Evolutionary conservation across 2,888 invertebrate species (phyloP).

Genomic region (Selenia dentaria): DNA sequence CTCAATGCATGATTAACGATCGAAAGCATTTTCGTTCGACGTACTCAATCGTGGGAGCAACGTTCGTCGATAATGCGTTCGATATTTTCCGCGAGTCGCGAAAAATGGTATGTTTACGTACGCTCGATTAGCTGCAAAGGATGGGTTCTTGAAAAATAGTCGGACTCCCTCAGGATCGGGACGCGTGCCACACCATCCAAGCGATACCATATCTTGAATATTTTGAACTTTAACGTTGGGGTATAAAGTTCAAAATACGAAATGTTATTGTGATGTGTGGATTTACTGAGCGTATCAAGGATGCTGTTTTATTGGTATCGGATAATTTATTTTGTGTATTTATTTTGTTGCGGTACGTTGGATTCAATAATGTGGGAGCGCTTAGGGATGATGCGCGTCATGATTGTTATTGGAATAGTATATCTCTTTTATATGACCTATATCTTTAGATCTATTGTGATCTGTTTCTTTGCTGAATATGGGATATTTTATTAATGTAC

Average conservation of each 20-base stretch:
- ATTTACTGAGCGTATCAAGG: constrained; percentile 58
- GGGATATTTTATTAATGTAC: no score
- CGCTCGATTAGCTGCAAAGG: constrained; percentile 77
- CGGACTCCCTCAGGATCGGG: constrained; percentile 52
- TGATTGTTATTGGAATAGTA: constrained; percentile 20
- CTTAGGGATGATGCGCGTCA: constrained; percentile 20
- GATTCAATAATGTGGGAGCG: constrained; percentile 72
- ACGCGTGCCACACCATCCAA: constrained; percentile 53
- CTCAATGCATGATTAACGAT: constrained; percentile 81
- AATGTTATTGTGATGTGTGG: neutral
- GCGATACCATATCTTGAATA: constrained; percentile 25
- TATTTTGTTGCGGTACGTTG: constrained; percentile 69
- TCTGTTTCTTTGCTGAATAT: no score
- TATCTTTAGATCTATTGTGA: no score
- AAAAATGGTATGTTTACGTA: constrained; percentile 79
- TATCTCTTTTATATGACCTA: no score
- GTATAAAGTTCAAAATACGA: constrained; percentile 42
- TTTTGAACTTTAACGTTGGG: constrained; percentile 31
- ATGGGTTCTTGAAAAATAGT: constrained; percentile 74
- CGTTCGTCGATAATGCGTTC: constrained; percentile 60
- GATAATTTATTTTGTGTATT: constrained; percentile 81
- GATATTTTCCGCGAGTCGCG: constrained; percentile 71
- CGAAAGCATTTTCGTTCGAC: constrained; percentile 63
- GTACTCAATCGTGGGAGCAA: constrained; percentile 54
- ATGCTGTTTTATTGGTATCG: constrained; percentile 80